Evolutionary conservation across 2,113 vertebrate species (phyloP).

Genomic region (Bos taurus): DNA sequence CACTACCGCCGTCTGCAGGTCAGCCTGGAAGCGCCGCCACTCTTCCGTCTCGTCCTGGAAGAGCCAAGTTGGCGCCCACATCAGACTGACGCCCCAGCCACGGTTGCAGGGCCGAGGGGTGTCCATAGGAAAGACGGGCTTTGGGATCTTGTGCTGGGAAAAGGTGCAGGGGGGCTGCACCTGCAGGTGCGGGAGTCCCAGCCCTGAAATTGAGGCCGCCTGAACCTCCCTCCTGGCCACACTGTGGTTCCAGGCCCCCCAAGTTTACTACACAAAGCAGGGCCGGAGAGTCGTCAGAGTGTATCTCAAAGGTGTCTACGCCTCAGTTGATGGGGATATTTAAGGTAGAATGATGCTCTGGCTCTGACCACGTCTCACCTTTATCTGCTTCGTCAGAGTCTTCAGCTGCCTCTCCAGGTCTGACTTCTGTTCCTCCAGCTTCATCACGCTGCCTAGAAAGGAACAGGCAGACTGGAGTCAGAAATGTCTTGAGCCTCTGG

Average conservation of each 20-base stretch:
- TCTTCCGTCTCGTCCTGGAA: constrained; percentile 94
- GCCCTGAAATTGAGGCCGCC: not conserved
- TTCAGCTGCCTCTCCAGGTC: constrained; percentile 93
- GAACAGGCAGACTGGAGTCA: not conserved
- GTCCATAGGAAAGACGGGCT: fast-evolving
- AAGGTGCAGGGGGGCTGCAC: not conserved
- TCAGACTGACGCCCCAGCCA: not conserved
- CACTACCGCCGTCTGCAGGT: constrained; percentile 97
- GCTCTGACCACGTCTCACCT: constrained; percentile 81
- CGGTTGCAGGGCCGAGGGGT: not conserved
- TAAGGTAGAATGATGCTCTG: not conserved
- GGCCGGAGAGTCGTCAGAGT: not conserved
- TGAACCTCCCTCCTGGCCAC: not conserved
- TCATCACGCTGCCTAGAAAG: constrained; percentile 86
- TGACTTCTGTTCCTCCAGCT: constrained; percentile 92
- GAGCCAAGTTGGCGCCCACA: not conserved
- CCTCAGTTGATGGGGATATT: too few species aligned
- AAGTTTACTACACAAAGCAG: not conserved
- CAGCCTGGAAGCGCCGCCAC: constrained; percentile 96
- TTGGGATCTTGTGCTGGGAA: not conserved
- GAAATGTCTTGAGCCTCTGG: not conserved
- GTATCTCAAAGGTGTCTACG: not conserved
- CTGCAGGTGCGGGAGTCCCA: not conserved
- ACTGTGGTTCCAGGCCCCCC: not conserved
- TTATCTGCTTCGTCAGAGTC: constrained; percentile 89